Conservation (phyloP, 2,888 invertebrate genomes). For the Papilio elwesi region DNA sequence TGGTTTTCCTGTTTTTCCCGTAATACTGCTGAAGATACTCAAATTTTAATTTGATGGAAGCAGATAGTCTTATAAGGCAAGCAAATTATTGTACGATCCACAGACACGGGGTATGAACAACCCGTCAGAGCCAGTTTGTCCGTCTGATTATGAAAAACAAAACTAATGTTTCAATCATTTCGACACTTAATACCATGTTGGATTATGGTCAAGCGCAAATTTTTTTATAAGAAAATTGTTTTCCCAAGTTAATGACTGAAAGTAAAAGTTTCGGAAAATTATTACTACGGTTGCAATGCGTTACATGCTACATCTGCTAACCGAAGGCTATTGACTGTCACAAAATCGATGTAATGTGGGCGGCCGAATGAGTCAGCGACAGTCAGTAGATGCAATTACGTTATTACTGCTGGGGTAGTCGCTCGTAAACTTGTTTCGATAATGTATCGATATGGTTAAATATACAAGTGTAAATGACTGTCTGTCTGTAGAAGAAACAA, state of each 20-base stretch:
- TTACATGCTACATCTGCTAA: constrained; percentile 1
- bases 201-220: no score
- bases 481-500: not conserved
- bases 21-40: no score
- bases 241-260: not conserved
- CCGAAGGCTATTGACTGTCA: constrained; percentile 31
- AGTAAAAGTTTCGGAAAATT: not conserved
- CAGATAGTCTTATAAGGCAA: no score
- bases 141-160: no score
- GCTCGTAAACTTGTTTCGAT: constrained; percentile 15
- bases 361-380: constrained; percentile 30
- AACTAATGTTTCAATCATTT: no score
- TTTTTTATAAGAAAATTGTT: no score
- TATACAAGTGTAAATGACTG: not conserved
- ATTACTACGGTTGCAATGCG: not conserved
- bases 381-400: constrained; percentile 27
- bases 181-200: no score
- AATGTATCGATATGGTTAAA: not conserved
- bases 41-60: no score
- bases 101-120: no score
- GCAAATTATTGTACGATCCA: no score
- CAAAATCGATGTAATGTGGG: constrained; percentile 37
- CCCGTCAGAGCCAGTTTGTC: no score
- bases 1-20: no score
- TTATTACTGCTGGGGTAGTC: constrained; percentile 20